phyloP scores from a whole-genome alignment of 1,140 invertebrate species.

The Gonatopus flavifemur region DNA sequence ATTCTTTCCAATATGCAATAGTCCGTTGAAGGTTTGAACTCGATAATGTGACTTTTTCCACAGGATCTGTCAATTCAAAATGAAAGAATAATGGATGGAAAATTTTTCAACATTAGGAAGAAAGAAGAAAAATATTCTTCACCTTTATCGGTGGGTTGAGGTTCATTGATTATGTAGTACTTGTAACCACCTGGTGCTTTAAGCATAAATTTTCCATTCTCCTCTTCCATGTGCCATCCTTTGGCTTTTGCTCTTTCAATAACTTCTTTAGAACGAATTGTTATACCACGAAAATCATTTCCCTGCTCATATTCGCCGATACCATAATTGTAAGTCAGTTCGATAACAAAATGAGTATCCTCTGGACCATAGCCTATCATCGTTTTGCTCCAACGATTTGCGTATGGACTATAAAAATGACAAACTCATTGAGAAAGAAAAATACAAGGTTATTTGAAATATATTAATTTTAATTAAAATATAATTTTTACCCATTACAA shows the following conservation, averaged over 20 bases:
- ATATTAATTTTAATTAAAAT: slow-evolving; percentile 8
- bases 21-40: slow-evolving; percentile 78
- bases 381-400: slow-evolving; percentile 98
- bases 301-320: slow-evolving; percentile 80
- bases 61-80: slow-evolving; percentile 69
- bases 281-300: slow-evolving; percentile 90
- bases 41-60: slow-evolving; percentile 78
- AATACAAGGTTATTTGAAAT: slow-evolving; percentile 1
- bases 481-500: slow-evolving; percentile 85
- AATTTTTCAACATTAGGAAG: slow-evolving; percentile 14
- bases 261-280: slow-evolving; percentile 76
- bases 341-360: slow-evolving; percentile 92
- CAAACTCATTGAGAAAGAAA: slow-evolving; percentile 9
- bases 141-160: slow-evolving; percentile 66
- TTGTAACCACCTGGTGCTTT: slow-evolving; percentile 90
- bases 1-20: slow-evolving; percentile 79
- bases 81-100: slow-evolving; percentile 18
- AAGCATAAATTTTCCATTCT: slow-evolving; percentile 63
- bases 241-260: slow-evolving; percentile 70
- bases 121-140: slow-evolving; percentile 12
- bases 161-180: slow-evolving; percentile 77
- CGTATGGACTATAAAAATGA: slow-evolving; percentile 75
- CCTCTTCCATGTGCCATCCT: slow-evolving; percentile 68
- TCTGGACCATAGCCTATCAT: slow-evolving; percentile 98
- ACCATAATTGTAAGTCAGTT: slow-evolving; percentile 97